Evolutionary conservation across 2,113 vertebrate species (phyloP).

Genomic region (Silurus glanis): DNA sequence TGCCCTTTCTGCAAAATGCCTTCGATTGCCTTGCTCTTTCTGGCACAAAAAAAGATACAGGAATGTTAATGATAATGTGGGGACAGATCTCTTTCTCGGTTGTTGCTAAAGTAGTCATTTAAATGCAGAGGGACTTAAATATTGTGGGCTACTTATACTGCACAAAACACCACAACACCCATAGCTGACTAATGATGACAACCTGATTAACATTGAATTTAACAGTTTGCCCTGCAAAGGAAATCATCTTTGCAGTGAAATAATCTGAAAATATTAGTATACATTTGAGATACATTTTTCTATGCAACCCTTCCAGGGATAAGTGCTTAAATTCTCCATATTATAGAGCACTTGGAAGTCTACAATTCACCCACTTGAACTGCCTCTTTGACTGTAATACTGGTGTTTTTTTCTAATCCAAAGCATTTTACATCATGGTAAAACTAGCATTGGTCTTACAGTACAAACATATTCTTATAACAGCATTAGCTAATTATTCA

Average conservation of each 20-base stretch:
- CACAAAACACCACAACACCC: background rate
- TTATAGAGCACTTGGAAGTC: background rate
- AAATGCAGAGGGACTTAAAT: background rate
- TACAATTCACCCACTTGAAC: background rate
- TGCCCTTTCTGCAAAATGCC: background rate
- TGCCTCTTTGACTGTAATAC: background rate
- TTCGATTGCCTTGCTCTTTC: background rate
- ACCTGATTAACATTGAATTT: slow-evolving; percentile 16
- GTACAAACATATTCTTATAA: background rate
- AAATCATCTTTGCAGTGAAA: background rate
- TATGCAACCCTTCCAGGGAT: background rate
- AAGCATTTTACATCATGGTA: background rate
- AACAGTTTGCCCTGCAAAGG: background rate
- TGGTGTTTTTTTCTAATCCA: background rate
- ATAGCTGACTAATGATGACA: background rate
- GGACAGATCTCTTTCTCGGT: background rate
- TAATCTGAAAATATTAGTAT: background rate
- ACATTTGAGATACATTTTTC: background rate
- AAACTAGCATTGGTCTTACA: background rate
- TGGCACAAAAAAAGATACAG: background rate
- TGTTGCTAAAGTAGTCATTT: slow-evolving; percentile 1
- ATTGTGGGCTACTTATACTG: background rate
- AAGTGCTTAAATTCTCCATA: background rate
- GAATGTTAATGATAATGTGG: background rate
- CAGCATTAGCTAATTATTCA: background rate